phyloP scores from a whole-genome alignment of 2,888 invertebrate species.

The Hermaeophaga mercurialis region DNA sequence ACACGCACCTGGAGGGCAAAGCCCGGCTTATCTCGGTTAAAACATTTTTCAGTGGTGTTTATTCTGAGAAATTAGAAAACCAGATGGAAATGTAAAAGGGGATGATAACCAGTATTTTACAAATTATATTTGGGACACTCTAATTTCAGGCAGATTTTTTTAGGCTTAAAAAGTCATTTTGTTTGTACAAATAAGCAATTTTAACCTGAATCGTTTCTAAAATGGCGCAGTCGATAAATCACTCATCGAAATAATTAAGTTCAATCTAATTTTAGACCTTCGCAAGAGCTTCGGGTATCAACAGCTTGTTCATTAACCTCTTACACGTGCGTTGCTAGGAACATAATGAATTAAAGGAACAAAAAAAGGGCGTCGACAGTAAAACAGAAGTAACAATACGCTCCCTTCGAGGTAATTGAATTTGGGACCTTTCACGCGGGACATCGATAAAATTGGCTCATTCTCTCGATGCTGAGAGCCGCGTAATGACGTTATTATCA shows the following conservation, averaged over 20 bases:
- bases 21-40: not conserved
- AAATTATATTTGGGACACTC: no score
- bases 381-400: not conserved
- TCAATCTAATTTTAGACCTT: no score
- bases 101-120: not conserved
- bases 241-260: no score
- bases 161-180: no score
- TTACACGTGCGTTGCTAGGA: not conserved
- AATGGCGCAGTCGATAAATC: no score
- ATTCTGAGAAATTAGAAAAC: not conserved
- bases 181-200: no score
- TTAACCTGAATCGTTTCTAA: no score
- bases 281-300: not conserved
- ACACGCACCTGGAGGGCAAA: not conserved
- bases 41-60: not conserved
- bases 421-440: slow-evolving; percentile 1
- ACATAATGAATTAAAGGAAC: not conserved
- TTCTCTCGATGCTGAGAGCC: not conserved
- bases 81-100: not conserved
- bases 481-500: slow-evolving; percentile 7
- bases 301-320: slow-evolving; percentile 1
- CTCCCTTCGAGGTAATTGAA: not conserved
- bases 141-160: no score
- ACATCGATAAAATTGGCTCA: slow-evolving; percentile 1
- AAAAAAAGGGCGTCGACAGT: slow-evolving; percentile 2